These are phyloP conservation scores for Patiria pectinifera DNA, from an alignment of 53 echinoderm and acorn worm genomes.

Conservation along the genomic window DNA sequence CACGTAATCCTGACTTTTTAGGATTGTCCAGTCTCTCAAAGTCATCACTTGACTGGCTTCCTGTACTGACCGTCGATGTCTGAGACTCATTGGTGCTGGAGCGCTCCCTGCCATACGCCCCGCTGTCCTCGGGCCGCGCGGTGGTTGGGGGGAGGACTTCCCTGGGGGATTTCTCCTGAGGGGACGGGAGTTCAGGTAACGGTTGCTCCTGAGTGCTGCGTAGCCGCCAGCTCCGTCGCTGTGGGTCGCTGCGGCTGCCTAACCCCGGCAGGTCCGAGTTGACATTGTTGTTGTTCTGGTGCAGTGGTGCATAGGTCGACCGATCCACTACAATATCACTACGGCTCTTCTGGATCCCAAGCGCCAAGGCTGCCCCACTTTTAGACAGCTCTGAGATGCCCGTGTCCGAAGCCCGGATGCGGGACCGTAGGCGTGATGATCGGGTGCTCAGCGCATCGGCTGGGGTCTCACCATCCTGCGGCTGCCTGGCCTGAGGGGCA, in stretches of 20 bases:
- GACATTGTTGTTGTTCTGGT: slow-evolving; percentile 97
- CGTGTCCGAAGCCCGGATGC: slow-evolving; percentile 42
- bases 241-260: slow-evolving; percentile 41
- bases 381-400: slow-evolving; percentile 45
- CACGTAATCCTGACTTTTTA: slow-evolving; percentile 55
- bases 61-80: slow-evolving; percentile 56
- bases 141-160: slow-evolving; percentile 1
- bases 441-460: background rate
- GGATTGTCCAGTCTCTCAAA: slow-evolving; percentile 84
- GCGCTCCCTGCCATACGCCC: slow-evolving; percentile 34
- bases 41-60: slow-evolving; percentile 77
- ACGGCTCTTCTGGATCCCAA: slow-evolving; percentile 40
- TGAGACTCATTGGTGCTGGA: slow-evolving; percentile 56
- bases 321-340: slow-evolving; percentile 28
- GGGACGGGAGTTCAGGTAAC: slow-evolving; percentile 33
- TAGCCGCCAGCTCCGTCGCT: slow-evolving; percentile 45
- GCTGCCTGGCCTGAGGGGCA: slow-evolving; percentile 20
- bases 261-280: slow-evolving; percentile 57
- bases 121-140: slow-evolving; percentile 9
- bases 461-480: background rate
- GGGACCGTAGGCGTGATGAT: slow-evolving; percentile 5
- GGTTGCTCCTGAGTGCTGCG: slow-evolving; percentile 34
- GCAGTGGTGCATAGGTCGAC: slow-evolving; percentile 56
- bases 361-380: slow-evolving; percentile 27
- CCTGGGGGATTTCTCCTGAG: slow-evolving; percentile 41